Conservation (phyloP, 2,797 vertebrate genomes). For the Gadopsis bispinosus region DNA sequence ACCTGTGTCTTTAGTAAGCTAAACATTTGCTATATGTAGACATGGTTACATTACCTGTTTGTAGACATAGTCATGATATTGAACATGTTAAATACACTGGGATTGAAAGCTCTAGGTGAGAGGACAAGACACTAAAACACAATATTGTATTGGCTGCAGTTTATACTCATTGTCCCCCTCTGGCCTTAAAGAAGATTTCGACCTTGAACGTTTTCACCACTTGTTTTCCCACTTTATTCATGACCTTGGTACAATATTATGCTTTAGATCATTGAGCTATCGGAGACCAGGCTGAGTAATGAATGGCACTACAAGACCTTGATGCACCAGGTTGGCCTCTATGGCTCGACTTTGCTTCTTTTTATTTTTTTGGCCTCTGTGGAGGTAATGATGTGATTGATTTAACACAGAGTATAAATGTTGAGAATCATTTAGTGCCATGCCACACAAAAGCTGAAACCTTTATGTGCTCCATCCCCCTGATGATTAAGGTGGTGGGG, state of each 20-base stretch:
- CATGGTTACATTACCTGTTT: neutral
- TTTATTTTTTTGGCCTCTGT: constrained; percentile 2
- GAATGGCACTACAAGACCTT: neutral
- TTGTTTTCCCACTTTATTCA: constrained; percentile 10
- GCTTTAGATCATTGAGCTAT: neutral
- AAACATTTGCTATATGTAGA: neutral
- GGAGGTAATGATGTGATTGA: constrained; percentile 33
- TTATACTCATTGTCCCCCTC: constrained; percentile 2
- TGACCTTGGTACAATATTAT: neutral
- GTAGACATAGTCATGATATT: neutral
- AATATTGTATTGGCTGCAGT: neutral
- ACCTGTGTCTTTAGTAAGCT: neutral
- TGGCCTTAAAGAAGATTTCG: constrained; percentile 13
- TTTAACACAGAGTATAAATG: constrained; percentile 20
- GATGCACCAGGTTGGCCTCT: neutral
- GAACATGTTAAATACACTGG: neutral
- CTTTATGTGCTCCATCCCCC: neutral
- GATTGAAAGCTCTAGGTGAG: neutral
- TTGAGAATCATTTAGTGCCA: neutral
- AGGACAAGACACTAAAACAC: neutral
- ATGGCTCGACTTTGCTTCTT: constrained; percentile 1
- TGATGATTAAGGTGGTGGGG: constrained; percentile 34
- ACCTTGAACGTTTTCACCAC: neutral
- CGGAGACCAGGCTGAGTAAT: constrained; percentile 4
- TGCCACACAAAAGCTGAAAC: neutral